phyloP scores from a whole-genome alignment of 2,113 vertebrate species.

The Chamaetylas fuelleborni region DNA sequence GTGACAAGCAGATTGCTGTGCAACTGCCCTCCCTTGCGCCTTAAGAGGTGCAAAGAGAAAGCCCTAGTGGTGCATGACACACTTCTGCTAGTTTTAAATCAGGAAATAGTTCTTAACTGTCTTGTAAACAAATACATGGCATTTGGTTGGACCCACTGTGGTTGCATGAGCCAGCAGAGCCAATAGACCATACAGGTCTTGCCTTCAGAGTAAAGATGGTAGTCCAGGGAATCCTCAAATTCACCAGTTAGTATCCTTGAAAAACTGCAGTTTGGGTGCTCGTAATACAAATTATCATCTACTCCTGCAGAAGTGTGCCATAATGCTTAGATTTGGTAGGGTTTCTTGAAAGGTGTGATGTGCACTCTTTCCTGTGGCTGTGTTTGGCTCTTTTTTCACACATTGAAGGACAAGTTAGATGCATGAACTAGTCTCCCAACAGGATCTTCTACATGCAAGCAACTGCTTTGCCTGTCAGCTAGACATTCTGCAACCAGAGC shows the following conservation, averaged over 20 bases:
- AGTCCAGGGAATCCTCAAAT: background rate
- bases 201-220: background rate
- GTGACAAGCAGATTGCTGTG: background rate
- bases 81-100: background rate
- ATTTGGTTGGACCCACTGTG: background rate
- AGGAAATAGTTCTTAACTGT: background rate
- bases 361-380: background rate
- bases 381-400: background rate
- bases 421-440: background rate
- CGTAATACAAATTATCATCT: background rate
- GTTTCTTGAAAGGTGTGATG: background rate
- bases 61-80: background rate
- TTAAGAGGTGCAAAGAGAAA: background rate
- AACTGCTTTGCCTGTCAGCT: background rate
- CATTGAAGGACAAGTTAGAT: background rate
- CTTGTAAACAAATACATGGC: background rate
- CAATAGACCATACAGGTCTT: background rate
- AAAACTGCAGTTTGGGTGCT: background rate
- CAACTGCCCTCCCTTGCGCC: background rate
- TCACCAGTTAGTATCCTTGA: background rate
- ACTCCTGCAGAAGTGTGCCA: background rate
- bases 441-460: background rate
- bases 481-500: background rate
- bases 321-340: background rate
- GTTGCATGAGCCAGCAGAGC: background rate